phyloP scores from a whole-genome alignment of 2,113 vertebrate species.

The Cebus imitator region DNA sequence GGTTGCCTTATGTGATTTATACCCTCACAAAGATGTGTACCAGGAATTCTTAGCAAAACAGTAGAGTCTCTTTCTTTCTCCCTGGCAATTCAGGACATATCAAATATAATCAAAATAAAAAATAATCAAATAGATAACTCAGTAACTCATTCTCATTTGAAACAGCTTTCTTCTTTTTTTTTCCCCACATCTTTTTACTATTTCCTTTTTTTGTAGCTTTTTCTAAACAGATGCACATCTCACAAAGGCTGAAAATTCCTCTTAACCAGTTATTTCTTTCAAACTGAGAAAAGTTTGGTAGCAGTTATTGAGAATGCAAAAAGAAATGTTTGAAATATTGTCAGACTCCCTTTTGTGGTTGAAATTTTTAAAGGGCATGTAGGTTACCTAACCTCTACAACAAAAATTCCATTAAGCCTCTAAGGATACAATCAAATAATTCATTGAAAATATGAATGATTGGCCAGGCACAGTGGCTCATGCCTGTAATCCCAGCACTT shows the following conservation, averaged over 20 bases:
- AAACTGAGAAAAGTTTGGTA: background rate
- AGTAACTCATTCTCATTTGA: background rate
- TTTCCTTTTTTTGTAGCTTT: background rate
- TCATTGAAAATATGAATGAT: background rate
- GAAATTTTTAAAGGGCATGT: background rate
- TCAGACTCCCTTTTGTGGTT: background rate
- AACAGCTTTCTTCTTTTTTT: background rate
- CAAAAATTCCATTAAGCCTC: background rate
- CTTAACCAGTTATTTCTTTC: slow-evolving; percentile 25
- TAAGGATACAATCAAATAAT: slow-evolving; percentile 4
- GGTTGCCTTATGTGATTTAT: background rate
- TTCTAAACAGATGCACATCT: background rate
- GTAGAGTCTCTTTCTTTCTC: background rate
- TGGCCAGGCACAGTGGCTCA: no score
- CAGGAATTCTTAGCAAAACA: background rate
- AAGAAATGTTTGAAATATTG: slow-evolving; percentile 21
- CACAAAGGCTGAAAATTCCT: background rate
- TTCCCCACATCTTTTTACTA: background rate
- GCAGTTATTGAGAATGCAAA: background rate
- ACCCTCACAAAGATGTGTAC: background rate
- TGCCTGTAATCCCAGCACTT: no score
- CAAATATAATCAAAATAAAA: background rate
- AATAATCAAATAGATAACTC: background rate
- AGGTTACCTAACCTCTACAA: background rate
- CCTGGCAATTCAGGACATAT: background rate